phyloP scores from a whole-genome alignment of 2,797 vertebrate genomes.

The Premnoplex brunnescens region DNA sequence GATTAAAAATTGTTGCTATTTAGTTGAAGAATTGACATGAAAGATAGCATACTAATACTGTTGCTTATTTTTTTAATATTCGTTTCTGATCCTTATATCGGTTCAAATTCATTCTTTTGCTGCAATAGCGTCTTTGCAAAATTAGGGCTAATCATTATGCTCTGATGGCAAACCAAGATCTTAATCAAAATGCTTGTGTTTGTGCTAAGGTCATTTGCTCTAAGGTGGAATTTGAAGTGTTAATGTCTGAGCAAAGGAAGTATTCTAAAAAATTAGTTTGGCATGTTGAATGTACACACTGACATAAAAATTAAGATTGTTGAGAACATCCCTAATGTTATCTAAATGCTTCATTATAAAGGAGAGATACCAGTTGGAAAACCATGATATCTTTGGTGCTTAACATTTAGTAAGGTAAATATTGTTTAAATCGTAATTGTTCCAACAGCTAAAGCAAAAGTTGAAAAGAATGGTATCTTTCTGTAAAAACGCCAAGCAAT shows the following conservation, averaged over 20 bases:
- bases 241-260: background rate
- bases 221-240: background rate
- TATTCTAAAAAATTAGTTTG: background rate
- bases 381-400: background rate
- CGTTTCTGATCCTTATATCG: background rate
- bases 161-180: background rate
- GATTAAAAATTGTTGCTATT: background rate
- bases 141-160: background rate
- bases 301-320: background rate
- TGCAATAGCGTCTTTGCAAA: background rate
- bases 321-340: background rate
- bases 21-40: background rate
- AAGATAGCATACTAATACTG: background rate
- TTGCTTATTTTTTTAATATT: background rate
- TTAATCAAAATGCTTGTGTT: background rate
- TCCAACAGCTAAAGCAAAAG: background rate
- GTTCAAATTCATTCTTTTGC: background rate
- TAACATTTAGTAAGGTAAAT: background rate
- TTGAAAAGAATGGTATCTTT: background rate
- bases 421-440: background rate
- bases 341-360: background rate
- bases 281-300: background rate
- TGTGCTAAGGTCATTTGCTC: background rate
- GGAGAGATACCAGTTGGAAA: background rate
- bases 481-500: background rate